Evolutionary conservation across 2,113 vertebrate genomes (phyloP), one percentile per base, ranked within the genome.

Genomic region (Mugil cephalus): DNA sequence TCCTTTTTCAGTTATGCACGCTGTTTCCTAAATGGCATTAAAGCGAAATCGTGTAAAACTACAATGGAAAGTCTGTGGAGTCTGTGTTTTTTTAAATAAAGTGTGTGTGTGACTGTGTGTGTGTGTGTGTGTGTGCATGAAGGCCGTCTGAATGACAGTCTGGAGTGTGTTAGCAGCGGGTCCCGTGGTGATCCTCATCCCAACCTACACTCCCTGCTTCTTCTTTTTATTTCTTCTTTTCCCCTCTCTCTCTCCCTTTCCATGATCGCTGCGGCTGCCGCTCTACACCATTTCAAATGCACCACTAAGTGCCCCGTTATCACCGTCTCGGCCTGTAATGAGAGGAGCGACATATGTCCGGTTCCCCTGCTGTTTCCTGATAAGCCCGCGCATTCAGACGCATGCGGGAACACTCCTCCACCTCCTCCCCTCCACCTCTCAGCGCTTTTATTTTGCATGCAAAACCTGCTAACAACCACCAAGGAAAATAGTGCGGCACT

Each of bases 281-380:
- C 60, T 47, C 51, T 9, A 52, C 60, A 8, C 50, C 69, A n/a
- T 80, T 86, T 80, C 80, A 53, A 58, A 70, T 56, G 80, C 55
- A 7, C 67, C 83, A 62, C 84, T 82, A 76, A 84, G 47, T 51
- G 55, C 36, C 79, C 73, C 17, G 77, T 87, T 87, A 86, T 90
- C 76, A 12, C 35, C 15, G 47, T 19, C 78, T 50, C 55, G 46
- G 79, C 76, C 84, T 67, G 78, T 85, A 91, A 88, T 73, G 80
- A 87, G 80, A 67, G 80, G 61, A 79, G 69, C 66, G 66, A 88
- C 87, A 87, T 79, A 82, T 90, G 87, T 92, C 87, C 83, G 53
- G 84, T 65, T 61, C 69, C 77, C 87, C 86, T 71, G 69, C 85
- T 80, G 86, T 51, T 51, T 46, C 42, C 68, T 19, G 82, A 89